phyloP scores from a whole-genome alignment of 2,797 vertebrate genomes.

The Parauchenoglanis punctatus region DNA sequence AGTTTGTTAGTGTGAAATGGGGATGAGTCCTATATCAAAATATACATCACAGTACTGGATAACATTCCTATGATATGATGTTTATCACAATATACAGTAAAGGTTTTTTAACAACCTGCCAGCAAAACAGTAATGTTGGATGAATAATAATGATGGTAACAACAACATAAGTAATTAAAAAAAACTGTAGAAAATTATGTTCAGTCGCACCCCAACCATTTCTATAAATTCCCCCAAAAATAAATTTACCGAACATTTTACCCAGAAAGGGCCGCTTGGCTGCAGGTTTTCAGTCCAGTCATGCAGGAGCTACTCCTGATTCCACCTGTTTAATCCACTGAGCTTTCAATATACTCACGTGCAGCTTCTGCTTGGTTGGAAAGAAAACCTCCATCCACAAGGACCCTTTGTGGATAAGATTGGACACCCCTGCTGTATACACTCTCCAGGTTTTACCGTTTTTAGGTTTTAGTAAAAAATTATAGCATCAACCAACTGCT shows the following conservation, averaged over 20 bases:
- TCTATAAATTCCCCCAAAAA: background rate
- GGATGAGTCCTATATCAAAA: background rate
- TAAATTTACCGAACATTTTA: background rate
- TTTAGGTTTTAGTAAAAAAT: background rate
- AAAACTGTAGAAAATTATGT: background rate
- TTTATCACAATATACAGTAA: background rate
- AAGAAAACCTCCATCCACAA: too few species aligned
- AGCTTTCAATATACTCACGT: too few species aligned
- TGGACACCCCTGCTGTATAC: too few species aligned
- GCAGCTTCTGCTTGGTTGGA: too few species aligned
- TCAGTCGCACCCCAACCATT: too few species aligned
- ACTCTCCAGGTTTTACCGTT: background rate
- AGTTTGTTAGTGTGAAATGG: background rate
- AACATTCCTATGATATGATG: background rate
- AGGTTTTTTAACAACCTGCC: background rate
- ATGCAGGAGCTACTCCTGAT: too few species aligned
- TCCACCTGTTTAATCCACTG: too few species aligned
- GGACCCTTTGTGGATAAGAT: too few species aligned
- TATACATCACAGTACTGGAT: background rate
- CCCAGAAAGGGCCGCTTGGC: too few species aligned
- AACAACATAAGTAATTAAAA: background rate
- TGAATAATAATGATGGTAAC: background rate
- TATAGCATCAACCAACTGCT: background rate
- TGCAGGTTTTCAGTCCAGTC: too few species aligned
- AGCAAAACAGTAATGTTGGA: background rate